These are phyloP conservation scores for Caenorhabditis angaria DNA, from an alignment of 2,888 invertebrate species.

Conservation along the genomic window DNA sequence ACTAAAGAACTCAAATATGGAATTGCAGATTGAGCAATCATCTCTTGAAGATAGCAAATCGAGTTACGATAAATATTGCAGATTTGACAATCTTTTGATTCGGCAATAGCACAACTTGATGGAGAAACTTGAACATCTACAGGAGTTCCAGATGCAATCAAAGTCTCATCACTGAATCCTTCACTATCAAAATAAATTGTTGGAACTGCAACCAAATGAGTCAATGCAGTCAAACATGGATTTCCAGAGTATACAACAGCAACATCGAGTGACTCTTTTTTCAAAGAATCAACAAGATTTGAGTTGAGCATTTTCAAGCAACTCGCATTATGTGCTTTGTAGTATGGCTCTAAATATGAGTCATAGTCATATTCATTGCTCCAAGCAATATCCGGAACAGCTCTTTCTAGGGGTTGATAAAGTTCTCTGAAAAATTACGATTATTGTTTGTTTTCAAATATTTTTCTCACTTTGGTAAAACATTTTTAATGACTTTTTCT, in stretches of 20 bases:
- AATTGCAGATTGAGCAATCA: constrained; percentile 57
- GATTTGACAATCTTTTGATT: constrained; percentile 28
- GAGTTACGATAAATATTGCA: constrained; percentile 44
- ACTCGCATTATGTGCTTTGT: constrained; percentile 66
- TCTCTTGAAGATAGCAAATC: constrained; percentile 56
- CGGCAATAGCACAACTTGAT: constrained; percentile 42
- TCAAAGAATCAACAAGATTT: constrained; percentile 67
- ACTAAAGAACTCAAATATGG: constrained; percentile 49
- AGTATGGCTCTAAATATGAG: constrained; percentile 59
- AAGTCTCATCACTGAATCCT: constrained; percentile 68
- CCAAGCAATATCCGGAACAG: constrained; percentile 65
- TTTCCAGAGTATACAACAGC: constrained; percentile 69
- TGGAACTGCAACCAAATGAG: constrained; percentile 67
- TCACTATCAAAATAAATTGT: constrained; percentile 68
- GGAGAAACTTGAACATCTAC: constrained; percentile 46
- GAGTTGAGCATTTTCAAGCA: constrained; percentile 70
- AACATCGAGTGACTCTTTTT: constrained; percentile 66
- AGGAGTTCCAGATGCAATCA: constrained; percentile 64
- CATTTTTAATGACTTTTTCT: constrained; percentile 70
- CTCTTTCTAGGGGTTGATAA: constrained; percentile 62
- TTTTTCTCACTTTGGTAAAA: constrained; percentile 56
- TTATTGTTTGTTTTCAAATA: background rate
- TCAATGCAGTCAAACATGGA: constrained; percentile 69
- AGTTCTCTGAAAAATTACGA: constrained; percentile 39
- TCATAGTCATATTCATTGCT: constrained; percentile 58